Base-by-base conservation (phyloP, 1,140 invertebrate species). In the Cylas formicarius region DNA sequence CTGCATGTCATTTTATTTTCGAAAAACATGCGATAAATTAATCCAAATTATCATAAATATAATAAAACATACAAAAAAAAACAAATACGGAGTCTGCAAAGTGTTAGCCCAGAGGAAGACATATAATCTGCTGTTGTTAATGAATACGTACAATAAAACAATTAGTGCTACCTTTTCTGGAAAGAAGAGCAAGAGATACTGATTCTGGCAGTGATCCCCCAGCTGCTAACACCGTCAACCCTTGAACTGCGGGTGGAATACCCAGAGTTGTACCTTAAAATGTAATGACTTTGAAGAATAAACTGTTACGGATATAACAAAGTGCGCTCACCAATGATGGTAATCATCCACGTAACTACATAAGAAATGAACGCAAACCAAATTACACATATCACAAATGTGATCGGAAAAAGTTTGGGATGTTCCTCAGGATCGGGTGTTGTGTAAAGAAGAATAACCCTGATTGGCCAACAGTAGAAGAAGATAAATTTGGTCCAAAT, bases 131-230 rank as follows among this genome's bases (percentile, higher is more conserved):
- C n/a, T n/a, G n/a, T n/a, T n/a, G n/a, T n/a, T n/a, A n/a, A n/a
- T n/a, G n/a, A n/a, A n/a, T n/a, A n/a, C n/a, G n/a, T n/a, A n/a
- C n/a, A n/a, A n/a, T n/a, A n/a, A n/a, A n/a, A n/a, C n/a, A n/a
- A n/a, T n/a, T n/a, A 22, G 42, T 58, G 58, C 58, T 66, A 84
- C 86, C 86, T 77, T 82, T 78, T 57, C 80, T 72, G 0, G 84
- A 77, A 48, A 89, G 82, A 45, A 90, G 86, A 2, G 84, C 75
- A 49, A 86, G 86, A 0, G 86, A 88, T 4, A 89, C 79, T 17
- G 88, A 82, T 70, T 95, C 91, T 0, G 90, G 90, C 58, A 94
- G 75, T 56, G 86, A 90, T 2, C 88, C 90, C 5, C 90, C 91
- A 11, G 84, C 82, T 0, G 84, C 81, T 22, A 94, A 63, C 41